Base-by-base conservation (phyloP, 1,140 invertebrate species). In the Cecropterus lyciades region DNA sequence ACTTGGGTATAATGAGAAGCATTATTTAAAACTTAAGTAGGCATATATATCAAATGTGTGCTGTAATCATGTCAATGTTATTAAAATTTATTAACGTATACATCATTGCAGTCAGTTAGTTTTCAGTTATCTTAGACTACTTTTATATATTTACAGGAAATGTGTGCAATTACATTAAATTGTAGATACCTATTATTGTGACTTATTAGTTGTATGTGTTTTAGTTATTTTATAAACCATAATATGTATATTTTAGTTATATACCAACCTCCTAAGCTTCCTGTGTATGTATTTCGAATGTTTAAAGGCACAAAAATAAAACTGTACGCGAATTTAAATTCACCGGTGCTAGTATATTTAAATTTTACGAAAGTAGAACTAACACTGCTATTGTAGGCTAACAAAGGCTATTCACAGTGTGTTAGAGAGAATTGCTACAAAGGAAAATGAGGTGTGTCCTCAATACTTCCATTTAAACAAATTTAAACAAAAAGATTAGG, bases 281-380 rank as follows among this genome's bases (percentile, higher is more conserved):
- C 49, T 63, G 48, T 24, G 1, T 48, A 42, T 15, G 13, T 42
- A 52, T 49, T 49, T 14, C 1, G 24, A 24, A 16, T 46, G 42
- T 49, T 37, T 62, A 30, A 27, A 16, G 60, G 10, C 60, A 63
- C 60, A 20, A 51, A 62, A 40, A 40, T 40, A 62, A 63, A 63
- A 52, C 60, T 63, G 60, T 63, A 63, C 48, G 48, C 69, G 74
- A 79, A 73, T 81, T 82, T 77, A 78, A 77, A 84, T 79, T 79
- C 80, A 85, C 80, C 76, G 67, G 64, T 67, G 69, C 66, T 73
- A 77, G 72, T 82, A 76, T 78, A 78, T 82, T 78, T 68, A 72
- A 79, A 80, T 75, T 85, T 85, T 84, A 80, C 56, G 86, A 91
- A 90, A 91, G 89, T 90, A 85, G 86, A 91, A 89, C 89, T 89